Evolutionary conservation across 2,888 invertebrate species (phyloP), one percentile per base, ranked within the genome.

Genomic region (Mystacides longicornis): DNA sequence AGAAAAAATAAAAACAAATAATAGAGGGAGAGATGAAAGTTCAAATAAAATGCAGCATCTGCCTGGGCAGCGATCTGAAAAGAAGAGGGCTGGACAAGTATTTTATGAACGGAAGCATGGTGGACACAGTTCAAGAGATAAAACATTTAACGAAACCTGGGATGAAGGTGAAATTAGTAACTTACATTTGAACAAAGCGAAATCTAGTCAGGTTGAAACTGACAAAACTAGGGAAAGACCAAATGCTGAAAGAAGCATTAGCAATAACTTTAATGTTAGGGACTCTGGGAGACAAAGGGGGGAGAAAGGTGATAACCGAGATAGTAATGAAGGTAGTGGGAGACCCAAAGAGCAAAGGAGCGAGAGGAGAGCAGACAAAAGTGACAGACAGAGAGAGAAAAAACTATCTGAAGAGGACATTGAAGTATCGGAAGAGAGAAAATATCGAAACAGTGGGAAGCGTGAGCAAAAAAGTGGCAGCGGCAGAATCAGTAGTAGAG

Each of bases 401-500:
- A 37, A 3, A 4, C 16, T 16, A 37, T 14, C 14, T 14, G 7
- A 31, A 16, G 49, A 49, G 18, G 23, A 48, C 22, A 23, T 23
- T n/a, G 14, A 31, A 16, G 33, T 16, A 4, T 18, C n/a, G 3
- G 54, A 47, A 47, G 51, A 55, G 11, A 31, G 23, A 16, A 52
- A 45, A 37, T 3, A 3, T 37, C 19, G 18, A 3, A 43, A n/a
- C 5, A 23, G 37, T 23, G 22, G 23, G 14, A 23, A 53, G 21
- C 27, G 54, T 9, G 57, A 54, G 23, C 49, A 50, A 18, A 37
- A 14, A 14, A 3, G 14, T n/a, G n/a, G n/a, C n/a, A 42, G 54
- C 11, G 52, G 51, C 3, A 23, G 53, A 23, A 22, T n/a, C 11
- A 37, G 56, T 14, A 58, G 59, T 31, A 49, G 58, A 19, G 58